Evolutionary conservation across 2,113 vertebrate species (phyloP).

Genomic region (Vulpes vulpes): DNA sequence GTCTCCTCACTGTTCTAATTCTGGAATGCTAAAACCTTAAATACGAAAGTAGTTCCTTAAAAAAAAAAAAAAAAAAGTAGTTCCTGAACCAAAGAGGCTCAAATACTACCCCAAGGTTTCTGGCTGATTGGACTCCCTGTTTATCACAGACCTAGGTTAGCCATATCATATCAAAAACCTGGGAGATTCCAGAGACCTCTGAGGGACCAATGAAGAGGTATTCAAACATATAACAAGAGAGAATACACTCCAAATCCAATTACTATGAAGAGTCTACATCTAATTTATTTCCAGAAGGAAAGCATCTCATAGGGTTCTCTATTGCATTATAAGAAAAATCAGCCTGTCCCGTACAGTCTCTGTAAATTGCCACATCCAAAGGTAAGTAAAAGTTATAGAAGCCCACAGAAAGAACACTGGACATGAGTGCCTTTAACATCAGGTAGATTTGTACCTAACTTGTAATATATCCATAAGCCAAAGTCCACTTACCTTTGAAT

Average conservation of each 20-base stretch:
- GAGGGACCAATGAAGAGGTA: constrained; percentile 5
- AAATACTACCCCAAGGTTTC: background rate
- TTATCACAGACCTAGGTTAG: background rate
- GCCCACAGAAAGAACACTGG: background rate
- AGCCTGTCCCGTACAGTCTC: background rate
- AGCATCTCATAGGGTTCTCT: background rate
- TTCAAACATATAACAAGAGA: constrained; percentile 7
- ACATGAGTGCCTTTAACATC: background rate
- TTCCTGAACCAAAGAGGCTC: background rate
- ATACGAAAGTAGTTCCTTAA: constrained; percentile 10
- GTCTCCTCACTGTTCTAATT: background rate
- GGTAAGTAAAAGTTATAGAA: background rate
- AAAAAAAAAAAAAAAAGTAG: background rate
- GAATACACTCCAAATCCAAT: constrained; percentile 47
- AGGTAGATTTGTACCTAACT: background rate
- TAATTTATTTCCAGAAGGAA: constrained; percentile 55
- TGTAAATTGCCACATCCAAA: background rate
- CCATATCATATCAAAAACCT: background rate
- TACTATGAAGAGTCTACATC: constrained; percentile 4
- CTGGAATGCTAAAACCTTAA: background rate
- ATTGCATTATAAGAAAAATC: constrained; percentile 35
- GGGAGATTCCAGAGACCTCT: background rate
- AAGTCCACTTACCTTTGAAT: background rate
- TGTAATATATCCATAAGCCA: background rate
- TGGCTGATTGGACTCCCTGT: background rate